Base-by-base conservation (phyloP, 2,797 vertebrate species). In the Leptatherina wallacei region DNA sequence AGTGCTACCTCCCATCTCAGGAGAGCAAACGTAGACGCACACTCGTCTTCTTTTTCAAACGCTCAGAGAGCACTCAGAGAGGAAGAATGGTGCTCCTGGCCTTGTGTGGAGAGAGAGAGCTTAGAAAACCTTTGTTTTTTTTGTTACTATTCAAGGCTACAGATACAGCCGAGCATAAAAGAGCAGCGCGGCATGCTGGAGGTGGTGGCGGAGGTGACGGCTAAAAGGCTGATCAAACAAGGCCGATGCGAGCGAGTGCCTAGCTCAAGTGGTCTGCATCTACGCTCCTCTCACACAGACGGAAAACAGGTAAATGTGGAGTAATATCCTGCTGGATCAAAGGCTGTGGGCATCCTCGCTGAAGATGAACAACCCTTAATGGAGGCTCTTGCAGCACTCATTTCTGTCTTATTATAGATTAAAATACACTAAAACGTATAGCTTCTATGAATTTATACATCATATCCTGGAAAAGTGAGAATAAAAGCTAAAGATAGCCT, bases 191-290 rank as follows among this genome's bases (percentile, higher is more conserved):
- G 58, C 6, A 22, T 13, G 70, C 27, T 4, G 57, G 67, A 18
- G 65, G 61, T 16, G 20, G 69, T 8, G 42, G 63, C 14, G 57
- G 64, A 13, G 71, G 63, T 61, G 63, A 61, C 65, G 5, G 81
- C 79, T 78, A 83, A 92, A 87, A 86, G 83, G 75, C 82, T 81
- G 78, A 88, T 87, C 81, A 24, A 72, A 85, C 84, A 86, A 84
- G 85, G 88, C 68, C 36, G 14, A 32, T 33, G 69, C 1, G 33
- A 83, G 66, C 2, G 40, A 77, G 49, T 2, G 20, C 40, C 3
- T 63, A 3, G 2, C 73, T 89, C 72, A 61, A 89, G 85, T 78
- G 73, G 9, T 59, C 66, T 49, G 61, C 73, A 49, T 74, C 84
- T 35, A 81, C 4, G 2, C 63, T 71, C 9, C 7, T 56, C 69